These are phyloP conservation scores for Drosophila rubida DNA, from an alignment of 2,888 invertebrate genomes.

Conservation along the genomic window DNA sequence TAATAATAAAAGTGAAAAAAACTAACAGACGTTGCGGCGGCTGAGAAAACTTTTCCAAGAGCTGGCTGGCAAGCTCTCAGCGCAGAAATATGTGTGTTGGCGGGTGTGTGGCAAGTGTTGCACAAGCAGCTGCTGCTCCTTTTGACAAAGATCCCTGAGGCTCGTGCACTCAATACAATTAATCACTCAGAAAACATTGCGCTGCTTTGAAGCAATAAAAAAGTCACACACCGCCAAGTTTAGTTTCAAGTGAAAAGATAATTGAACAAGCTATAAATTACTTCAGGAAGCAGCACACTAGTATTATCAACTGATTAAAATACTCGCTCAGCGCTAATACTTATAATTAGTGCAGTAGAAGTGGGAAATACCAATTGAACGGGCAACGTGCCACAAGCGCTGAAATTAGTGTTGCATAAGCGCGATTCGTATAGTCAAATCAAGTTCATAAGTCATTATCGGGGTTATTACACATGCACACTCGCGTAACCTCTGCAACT, in stretches of 20 bases:
- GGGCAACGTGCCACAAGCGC: no score
- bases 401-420: background rate
- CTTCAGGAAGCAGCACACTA: no score
- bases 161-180: background rate
- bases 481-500: constrained; percentile 23
- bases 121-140: constrained; percentile 54
- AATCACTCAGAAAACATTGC: background rate
- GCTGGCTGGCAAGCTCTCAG: constrained; percentile 49
- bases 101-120: constrained; percentile 39
- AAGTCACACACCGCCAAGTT: background rate
- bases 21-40: constrained; percentile 36
- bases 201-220: background rate
- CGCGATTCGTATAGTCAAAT: background rate
- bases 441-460: constrained; percentile 11
- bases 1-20: constrained; percentile 12
- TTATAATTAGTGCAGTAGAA: background rate
- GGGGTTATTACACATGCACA: constrained; percentile 14
- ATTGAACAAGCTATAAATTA: no score
- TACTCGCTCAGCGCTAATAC: no score
- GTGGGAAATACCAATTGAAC: background rate
- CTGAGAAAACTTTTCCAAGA: constrained; percentile 63
- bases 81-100: constrained; percentile 36
- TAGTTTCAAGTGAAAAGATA: no score
- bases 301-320: no score
- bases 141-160: background rate